Evolutionary conservation across 2,888 invertebrate genomes (phyloP), one percentile per base, ranked within the genome.

Genomic region (Pecten maximus): DNA sequence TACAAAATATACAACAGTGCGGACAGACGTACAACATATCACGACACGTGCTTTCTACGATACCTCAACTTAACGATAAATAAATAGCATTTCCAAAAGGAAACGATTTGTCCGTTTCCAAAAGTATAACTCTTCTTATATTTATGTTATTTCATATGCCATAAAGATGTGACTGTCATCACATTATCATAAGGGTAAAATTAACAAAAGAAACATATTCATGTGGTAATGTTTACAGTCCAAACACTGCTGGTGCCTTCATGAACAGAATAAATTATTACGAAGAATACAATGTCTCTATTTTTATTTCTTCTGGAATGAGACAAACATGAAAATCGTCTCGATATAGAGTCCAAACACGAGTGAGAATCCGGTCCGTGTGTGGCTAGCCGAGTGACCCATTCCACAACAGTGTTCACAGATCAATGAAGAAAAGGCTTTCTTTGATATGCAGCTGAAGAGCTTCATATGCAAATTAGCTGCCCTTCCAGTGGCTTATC

Each of bases 1-100:
- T 74, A 74, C 74, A 74, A 74, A 74, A 74, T 35, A 74, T 23
- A 74, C 74, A 74, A 74, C 74, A 74, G 74, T 74, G 74, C 74
- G 28, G 28, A 74, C 74, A 35, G 74, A 74, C 74, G 35, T 4
- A 74, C 74, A 74, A 74, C 35, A 74, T 74, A 74, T 74, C 74
- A 74, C 74, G 35, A 74, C 74, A 74, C 74, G 8, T 74, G 28
- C 28, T 28, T 35, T 74, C 74, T 74, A 74, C 74, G 74, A 74
- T 74, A 74, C 35, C 35, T 74, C 74, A 74, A 74, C 74, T 74
- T 28, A 74, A 74, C 74, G 74, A 74, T 74, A 74, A 74, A 74
- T 74, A 74, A 74, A 74, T 74, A 74, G 74, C 12, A 74, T 74
- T 74, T 35, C 28, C 74, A 60, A 4, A 16, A 60, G 60, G 60